Conservation (phyloP, 2,113 vertebrate genomes). For the Percopsis transmontana region DNA sequence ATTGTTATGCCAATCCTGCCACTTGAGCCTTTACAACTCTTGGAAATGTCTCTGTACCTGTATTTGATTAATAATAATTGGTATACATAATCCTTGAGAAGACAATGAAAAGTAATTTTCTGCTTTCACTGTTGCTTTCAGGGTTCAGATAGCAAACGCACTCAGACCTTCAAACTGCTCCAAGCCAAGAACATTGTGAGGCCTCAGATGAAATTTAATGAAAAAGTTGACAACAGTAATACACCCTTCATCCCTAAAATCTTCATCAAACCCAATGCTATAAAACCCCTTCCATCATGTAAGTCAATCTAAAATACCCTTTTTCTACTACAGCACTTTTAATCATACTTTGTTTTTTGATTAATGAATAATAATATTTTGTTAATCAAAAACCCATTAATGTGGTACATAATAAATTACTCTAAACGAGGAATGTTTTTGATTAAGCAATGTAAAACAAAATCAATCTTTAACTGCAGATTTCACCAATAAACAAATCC, state of each 20-base stretch:
- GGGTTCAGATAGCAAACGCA: slow-evolving; percentile 75
- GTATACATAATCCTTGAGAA: not conserved
- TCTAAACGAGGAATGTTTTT: not conserved
- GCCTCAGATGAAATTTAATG: slow-evolving; percentile 92
- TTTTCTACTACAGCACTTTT: not conserved
- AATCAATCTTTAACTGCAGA: slow-evolving; percentile 58
- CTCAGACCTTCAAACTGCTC: slow-evolving; percentile 89
- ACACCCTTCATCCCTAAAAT: slow-evolving; percentile 92
- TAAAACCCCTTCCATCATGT: slow-evolving; percentile 90
- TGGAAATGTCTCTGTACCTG: no score
- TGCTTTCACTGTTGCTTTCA: slow-evolving; percentile 49
- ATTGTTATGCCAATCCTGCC: slow-evolving; percentile 12
- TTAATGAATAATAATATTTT: no score
- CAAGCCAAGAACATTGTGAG: slow-evolving; percentile 92
- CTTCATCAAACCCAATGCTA: slow-evolving; percentile 92
- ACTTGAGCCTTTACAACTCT: not conserved
- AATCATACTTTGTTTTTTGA: no score
- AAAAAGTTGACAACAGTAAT: slow-evolving; percentile 96
- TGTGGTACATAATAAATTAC: no score
- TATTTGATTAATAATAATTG: slow-evolving; percentile 1
- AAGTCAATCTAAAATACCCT: slow-evolving; percentile 38
- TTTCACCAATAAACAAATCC: slow-evolving; percentile 83
- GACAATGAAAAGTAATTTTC: not conserved
- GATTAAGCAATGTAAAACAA: not conserved
- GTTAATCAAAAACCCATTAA: no score